Percentiles rank a stretch among this genome's conserved stretches.
Conservation (phyloP, 2,888 invertebrate genomes). For the Ennomos quercinarius region DNA sequence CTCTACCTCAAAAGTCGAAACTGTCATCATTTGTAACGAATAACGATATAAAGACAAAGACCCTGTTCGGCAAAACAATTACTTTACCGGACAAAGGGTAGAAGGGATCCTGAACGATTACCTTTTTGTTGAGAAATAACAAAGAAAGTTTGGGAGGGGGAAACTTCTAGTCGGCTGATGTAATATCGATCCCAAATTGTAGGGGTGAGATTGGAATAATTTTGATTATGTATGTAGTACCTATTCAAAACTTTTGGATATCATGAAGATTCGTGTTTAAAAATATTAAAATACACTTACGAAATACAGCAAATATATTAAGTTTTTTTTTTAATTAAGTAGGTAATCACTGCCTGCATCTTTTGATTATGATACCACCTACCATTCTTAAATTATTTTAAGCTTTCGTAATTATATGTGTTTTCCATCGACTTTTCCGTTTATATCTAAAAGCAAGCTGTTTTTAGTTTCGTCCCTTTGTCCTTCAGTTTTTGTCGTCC, state of each 20-base stretch:
- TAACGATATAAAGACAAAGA: constrained; percentile 29
- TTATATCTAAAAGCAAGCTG: background rate
- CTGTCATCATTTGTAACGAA: constrained; percentile 16
- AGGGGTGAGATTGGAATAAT: constrained; percentile 13
- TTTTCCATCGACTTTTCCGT: background rate
- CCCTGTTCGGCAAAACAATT: constrained; percentile 25
- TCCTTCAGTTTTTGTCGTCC: constrained; percentile 15
- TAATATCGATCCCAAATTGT: constrained; percentile 41
- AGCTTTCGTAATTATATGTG: background rate
- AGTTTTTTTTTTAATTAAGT: too few relatives aligned
- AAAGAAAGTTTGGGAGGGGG: constrained; percentile 40
- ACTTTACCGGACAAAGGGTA: constrained; percentile 33
- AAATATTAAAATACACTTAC: too few relatives aligned
- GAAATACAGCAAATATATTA: too few relatives aligned
- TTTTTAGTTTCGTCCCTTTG: constrained; percentile 10
- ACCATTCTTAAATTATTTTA: background rate
- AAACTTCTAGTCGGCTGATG: constrained; percentile 51
- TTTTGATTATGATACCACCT: too few relatives aligned
- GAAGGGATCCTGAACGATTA: constrained; percentile 35
- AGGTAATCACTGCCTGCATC: too few relatives aligned
- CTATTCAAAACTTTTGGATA: too few relatives aligned
- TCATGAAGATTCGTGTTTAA: too few relatives aligned
- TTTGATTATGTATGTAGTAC: constrained; percentile 1
- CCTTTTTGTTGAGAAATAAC: constrained; percentile 37
- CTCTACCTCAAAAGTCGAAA: background rate